A percentile compares a stretch with the other conserved stretches of the same genome.
phyloP scores from a whole-genome alignment of 2,113 vertebrate genomes.

The Myrmecobius fasciatus region DNA sequence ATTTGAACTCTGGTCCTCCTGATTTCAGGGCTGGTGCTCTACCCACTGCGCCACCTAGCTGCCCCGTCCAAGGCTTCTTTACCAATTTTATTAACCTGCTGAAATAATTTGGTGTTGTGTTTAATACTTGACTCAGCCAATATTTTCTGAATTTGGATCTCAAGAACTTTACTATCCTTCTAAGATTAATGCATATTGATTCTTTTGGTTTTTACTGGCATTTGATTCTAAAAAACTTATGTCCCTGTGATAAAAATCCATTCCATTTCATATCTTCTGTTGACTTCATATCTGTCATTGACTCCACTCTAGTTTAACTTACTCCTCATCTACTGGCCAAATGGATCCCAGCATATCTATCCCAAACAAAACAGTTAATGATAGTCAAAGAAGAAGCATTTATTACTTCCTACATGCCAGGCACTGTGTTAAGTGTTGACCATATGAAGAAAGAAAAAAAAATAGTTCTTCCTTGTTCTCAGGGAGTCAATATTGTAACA shows the following conservation, averaged over 20 bases:
- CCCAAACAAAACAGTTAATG: not conserved
- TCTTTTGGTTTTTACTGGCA: not conserved
- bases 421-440: not conserved
- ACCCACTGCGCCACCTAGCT: too few species aligned
- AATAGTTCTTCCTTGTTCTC: not conserved
- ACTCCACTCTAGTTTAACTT: not conserved
- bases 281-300: not conserved
- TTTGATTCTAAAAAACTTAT: slow-evolving; percentile 19
- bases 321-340: not conserved
- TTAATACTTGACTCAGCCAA: not conserved
- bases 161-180: slow-evolving; percentile 18
- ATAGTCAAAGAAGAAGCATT: not conserved
- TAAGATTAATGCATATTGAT: slow-evolving; percentile 42
- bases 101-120: slow-evolving; percentile 7
- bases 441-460: not conserved
- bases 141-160: slow-evolving; percentile 31
- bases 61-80: not conserved
- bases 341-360: not conserved
- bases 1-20: too few species aligned
- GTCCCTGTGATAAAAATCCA: slow-evolving; percentile 1
- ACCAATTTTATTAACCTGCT: slow-evolving; percentile 20
- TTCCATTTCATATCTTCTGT: slow-evolving; percentile 41
- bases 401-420: not conserved
- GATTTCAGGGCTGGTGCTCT: too few species aligned
- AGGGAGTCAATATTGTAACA: not conserved